These are phyloP conservation scores for Eulacestoma nigropectus DNA, from an alignment of 2,113 vertebrate species.

Conservation along the genomic window DNA sequence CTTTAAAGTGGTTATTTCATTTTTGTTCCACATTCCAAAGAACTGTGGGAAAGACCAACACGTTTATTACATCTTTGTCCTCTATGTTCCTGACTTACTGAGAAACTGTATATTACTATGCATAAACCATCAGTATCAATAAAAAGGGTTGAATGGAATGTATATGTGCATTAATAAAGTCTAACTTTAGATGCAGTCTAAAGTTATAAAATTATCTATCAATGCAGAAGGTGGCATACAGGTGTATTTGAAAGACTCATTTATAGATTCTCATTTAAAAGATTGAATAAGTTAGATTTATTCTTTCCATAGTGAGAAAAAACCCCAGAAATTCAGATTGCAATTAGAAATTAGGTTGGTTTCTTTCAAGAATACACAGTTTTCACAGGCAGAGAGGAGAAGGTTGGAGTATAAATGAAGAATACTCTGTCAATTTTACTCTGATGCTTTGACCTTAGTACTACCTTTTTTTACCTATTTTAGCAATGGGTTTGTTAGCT, in stretches of 20 bases:
- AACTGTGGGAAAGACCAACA: not conserved
- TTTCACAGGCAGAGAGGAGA: not conserved
- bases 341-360: not conserved
- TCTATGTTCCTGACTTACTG: not conserved
- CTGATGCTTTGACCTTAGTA: not conserved
- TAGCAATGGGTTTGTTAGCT: not conserved
- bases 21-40: not conserved
- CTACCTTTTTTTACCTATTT: not conserved
- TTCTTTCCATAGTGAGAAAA: not conserved
- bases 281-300: not conserved
- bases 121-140: not conserved
- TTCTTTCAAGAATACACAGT: not conserved
- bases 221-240: not conserved
- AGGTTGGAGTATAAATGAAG: not conserved
- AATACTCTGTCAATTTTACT: not conserved
- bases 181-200: not conserved
- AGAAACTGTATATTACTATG: conserved; percentile 1
- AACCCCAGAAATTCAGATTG: not conserved
- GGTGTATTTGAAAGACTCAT: not conserved
- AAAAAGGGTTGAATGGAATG: not conserved
- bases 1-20: not conserved
- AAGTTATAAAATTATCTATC: conserved; percentile 32
- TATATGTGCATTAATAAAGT: conserved; percentile 13
- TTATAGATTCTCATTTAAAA: not conserved
- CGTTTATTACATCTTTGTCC: conserved; percentile 1